Base-by-base conservation (phyloP, 1,140 invertebrate genomes). In the Centruroides vittatus region DNA sequence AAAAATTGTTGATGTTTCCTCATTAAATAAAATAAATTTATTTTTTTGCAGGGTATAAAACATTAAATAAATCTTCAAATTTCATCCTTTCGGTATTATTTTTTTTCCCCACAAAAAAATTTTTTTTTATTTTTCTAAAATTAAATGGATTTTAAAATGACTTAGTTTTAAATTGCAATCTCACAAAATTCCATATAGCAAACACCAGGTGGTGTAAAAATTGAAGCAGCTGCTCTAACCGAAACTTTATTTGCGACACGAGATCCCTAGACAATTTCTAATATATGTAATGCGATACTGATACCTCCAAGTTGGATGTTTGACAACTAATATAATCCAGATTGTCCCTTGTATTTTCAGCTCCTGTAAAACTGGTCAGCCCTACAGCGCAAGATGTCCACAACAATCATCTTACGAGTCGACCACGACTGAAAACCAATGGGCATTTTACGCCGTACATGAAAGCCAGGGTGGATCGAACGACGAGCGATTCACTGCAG, bases 361-460 rank as follows among this genome's bases (percentile, higher is more conserved):
- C 55, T 51, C 1, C 50, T 58, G 55, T 57, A n/a, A 50, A 60
- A 50, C 57, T 11, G 23, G 35, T 55, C 4, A 55, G 56, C 11
- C 55, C 47, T 35, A 5, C 34, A 13, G 36, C 10, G 49, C 55
- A 59, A 47, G 70, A 71, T 59, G 73, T 72, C 47, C 73, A 73
- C 2, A 71, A 74, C 57, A 59, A 63, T 59, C 49, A 57, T 13
- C 49, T 49, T 53, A 53, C 36, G 11, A 62, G 67, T 67, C 36
- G 80, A 57, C 74, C 77, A 36, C 79, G 79, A 70, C 74, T 82
- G 55, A 82, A 81, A 70, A 82, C 80, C n/a, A 82, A 82, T 69
- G 80, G 81, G 34, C 79, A 82, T 68, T 81, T 81, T 67, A 80
- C 79, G 7, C 71, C 77, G 35, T 78, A 76, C 61, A 81, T 81